Conservation (phyloP, 2,113 vertebrate genomes). For the Syrrhaptes paradoxus region DNA sequence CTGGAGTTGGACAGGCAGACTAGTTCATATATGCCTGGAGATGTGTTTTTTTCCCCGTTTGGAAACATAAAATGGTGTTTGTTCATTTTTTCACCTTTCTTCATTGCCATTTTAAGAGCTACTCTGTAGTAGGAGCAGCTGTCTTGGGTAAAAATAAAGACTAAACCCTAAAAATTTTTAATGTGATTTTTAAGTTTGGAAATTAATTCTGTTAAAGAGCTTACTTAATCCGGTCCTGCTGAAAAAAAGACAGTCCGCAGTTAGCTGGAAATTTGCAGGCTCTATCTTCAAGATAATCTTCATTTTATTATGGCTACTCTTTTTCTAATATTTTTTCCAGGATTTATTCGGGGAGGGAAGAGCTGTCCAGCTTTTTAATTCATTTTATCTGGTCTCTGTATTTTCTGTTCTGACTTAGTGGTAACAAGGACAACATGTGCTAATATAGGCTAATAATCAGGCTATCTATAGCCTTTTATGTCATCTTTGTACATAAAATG, state of each 20-base stretch:
- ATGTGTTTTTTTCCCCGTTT: neutral
- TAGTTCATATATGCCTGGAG: neutral
- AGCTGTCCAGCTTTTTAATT: neutral
- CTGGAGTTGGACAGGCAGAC: neutral
- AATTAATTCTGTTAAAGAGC: neutral
- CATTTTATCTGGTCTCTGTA: neutral
- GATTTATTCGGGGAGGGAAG: neutral
- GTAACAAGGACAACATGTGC: constrained; percentile 27
- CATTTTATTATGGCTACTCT: neutral
- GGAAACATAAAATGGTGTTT: neutral
- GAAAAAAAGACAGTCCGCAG: neutral
- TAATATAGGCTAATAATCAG: constrained; percentile 7
- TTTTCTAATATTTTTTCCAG: neutral
- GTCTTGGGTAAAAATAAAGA: neutral
- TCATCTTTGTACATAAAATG: constrained; percentile 33
- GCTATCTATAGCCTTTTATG: constrained; percentile 37
- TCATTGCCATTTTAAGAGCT: neutral
- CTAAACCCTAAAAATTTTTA: neutral
- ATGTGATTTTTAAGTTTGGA: neutral
- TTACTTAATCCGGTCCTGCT: neutral
- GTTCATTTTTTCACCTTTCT: neutral
- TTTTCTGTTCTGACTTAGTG: neutral
- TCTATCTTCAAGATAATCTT: neutral
- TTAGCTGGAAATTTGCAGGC: neutral
- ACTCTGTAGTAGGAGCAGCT: neutral